These are phyloP conservation scores for Balearica regulorum DNA, from an alignment of 2,797 vertebrate genomes.

Conservation along the genomic window DNA sequence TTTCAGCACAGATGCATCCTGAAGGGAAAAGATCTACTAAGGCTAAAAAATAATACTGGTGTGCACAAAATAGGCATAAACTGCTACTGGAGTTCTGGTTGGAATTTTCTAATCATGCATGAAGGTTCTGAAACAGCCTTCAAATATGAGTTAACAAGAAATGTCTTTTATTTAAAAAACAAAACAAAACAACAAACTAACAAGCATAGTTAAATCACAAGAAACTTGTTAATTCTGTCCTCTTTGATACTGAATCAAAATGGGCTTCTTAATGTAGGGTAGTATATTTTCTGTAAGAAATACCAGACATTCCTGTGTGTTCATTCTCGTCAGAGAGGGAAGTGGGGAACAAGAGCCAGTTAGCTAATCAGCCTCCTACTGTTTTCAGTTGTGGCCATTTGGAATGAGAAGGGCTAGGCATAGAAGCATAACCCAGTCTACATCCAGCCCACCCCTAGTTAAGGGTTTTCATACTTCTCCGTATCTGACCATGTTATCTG, in stretches of 20 bases:
- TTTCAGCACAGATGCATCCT: neutral
- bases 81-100: neutral
- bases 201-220: neutral
- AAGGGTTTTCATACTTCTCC: neutral
- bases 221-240: neutral
- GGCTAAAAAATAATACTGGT: neutral
- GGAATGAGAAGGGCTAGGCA: neutral
- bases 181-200: neutral
- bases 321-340: neutral
- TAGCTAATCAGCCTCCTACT: neutral
- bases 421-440: neutral
- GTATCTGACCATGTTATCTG: neutral
- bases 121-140: neutral
- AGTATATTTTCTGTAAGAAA: neutral
- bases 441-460: neutral
- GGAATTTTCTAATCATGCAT: neutral
- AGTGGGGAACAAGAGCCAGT: neutral
- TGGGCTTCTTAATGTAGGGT: neutral
- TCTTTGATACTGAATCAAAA: neutral
- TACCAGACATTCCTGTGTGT: neutral
- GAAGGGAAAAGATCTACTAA: neutral
- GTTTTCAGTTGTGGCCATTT: neutral
- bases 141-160: neutral
- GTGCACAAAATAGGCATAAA: neutral
- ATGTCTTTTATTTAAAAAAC: neutral